Base-by-base conservation (phyloP, 2,797 vertebrate species). In the Leptoclinus maculatus region DNA sequence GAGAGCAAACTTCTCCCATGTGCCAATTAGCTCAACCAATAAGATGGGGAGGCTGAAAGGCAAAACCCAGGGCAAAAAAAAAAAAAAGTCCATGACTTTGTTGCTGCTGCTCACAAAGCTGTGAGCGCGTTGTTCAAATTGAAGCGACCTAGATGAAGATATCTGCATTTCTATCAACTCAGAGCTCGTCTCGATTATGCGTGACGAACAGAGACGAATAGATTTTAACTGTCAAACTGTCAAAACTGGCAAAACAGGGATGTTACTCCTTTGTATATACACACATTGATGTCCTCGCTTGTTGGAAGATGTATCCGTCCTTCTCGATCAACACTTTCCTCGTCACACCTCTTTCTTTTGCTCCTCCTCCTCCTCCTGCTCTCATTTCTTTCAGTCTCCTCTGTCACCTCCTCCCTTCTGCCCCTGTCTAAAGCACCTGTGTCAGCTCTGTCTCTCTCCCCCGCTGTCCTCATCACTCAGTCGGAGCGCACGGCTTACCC, bases 381-480 rank as follows among this genome's bases (percentile, higher is more conserved):
- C 63, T 80, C 17, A 36, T 78, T 83, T 62, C 49, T 32, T 27
- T 11, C 69, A 34, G 34, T 36, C 71, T 66, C 49, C 67, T 74
- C 72, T 63, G 65, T 47, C 43, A 47, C 17, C 21, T n/a, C 47
- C 47, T 80, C 62, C 57, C 67, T 74, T 36, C 72, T 77, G 69
- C 38, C 39, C 64, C 79, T 34, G 87, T 78, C 76, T 71, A 71
- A 89, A 91, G 89, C 87, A 88, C 77, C 83, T 75, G 79, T 89
- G 89, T 93, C 89, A 91, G 89, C 89, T 86, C 82, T 68, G 82
- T 75, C 76, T 80, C 74, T 53, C 69, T 76, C 75, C 69, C 66
- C 74, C 68, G 78, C 86, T 85, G 82, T 84, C 80, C 80, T 84
- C 90, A 89, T 91, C 90, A 84, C 78, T 90, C 83, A 83, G 66